Evolutionary conservation across 2,888 invertebrate species (phyloP).

Genomic region (Himalopsyche japonica): DNA sequence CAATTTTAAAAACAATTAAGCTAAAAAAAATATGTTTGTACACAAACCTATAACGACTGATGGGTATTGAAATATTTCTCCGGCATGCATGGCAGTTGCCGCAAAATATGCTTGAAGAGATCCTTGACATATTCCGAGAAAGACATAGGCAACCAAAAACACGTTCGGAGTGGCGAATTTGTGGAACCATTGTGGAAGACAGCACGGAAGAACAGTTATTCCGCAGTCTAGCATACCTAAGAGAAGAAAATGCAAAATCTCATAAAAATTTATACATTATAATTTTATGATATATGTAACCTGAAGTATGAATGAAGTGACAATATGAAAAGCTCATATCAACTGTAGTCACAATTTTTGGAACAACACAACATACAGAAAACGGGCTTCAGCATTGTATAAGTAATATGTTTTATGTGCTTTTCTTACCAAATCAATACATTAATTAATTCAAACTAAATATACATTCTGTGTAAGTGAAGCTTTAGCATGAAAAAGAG

Average conservation of each 20-base stretch:
- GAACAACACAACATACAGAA: too few relatives aligned
- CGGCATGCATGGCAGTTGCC: conserved; percentile 56
- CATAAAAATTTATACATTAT: too few relatives aligned
- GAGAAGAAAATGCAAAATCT: neutral
- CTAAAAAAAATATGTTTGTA: neutral
- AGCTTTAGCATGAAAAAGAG: too few relatives aligned
- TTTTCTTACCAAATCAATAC: too few relatives aligned
- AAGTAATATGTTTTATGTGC: too few relatives aligned
- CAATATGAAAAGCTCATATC: too few relatives aligned
- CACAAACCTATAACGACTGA: conserved; percentile 52
- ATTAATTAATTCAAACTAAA: too few relatives aligned
- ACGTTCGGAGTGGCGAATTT: conserved; percentile 54
- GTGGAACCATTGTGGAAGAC: conserved; percentile 50
- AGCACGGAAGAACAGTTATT: conserved; percentile 53
- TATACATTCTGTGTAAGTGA: too few relatives aligned
- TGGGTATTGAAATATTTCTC: conserved; percentile 52
- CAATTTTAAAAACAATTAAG: neutral
- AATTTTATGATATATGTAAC: too few relatives aligned
- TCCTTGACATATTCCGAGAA: conserved; percentile 52
- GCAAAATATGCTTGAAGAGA: conserved; percentile 55
- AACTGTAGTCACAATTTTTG: too few relatives aligned
- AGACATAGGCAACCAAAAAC: conserved; percentile 51
- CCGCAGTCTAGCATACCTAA: conserved; percentile 58
- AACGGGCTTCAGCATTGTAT: too few relatives aligned
- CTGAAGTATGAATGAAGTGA: too few relatives aligned